Evolutionary conservation across 53 echinoderm and acorn worm genomes (phyloP).

Genomic region (Astropecten irregularis): DNA sequence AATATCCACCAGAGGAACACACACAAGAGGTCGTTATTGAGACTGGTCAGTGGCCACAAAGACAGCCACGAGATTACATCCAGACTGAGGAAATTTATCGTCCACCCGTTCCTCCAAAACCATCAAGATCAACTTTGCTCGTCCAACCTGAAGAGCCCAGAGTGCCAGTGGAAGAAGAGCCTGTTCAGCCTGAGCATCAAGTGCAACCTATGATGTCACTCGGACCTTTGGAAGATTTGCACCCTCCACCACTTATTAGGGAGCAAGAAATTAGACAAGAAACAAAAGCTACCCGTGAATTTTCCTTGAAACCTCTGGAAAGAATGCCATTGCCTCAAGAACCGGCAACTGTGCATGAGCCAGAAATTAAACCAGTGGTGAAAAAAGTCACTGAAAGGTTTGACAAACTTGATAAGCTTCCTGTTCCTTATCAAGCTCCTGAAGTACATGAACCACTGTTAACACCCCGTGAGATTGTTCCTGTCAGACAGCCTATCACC

Average conservation of each 20-base stretch:
- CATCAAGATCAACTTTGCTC: slow-evolving; percentile 29
- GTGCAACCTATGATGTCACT: slow-evolving; percentile 12
- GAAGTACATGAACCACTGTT: slow-evolving; percentile 43
- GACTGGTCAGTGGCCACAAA: slow-evolving; percentile 39
- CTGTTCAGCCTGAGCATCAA: slow-evolving; percentile 13
- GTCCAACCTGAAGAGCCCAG: slow-evolving; percentile 30
- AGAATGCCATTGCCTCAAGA: slow-evolving; percentile 51
- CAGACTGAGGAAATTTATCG: slow-evolving; percentile 1
- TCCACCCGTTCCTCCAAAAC: slow-evolving; percentile 38
- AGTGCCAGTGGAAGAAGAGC: slow-evolving; percentile 29
- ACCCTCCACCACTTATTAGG: slow-evolving; percentile 45
- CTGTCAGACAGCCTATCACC: neutral
- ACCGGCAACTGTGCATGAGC: slow-evolving; percentile 56
- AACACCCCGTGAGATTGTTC: slow-evolving; percentile 32
- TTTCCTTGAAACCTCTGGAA: slow-evolving; percentile 35
- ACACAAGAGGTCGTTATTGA: slow-evolving; percentile 55
- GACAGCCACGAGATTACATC: slow-evolving; percentile 1
- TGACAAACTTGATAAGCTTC: slow-evolving; percentile 50
- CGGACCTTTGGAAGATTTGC: slow-evolving; percentile 45
- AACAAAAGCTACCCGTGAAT: neutral
- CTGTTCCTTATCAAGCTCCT: slow-evolving; percentile 13
- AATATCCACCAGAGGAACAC: slow-evolving; percentile 40
- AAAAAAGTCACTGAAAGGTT: slow-evolving; percentile 23
- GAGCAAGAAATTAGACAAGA: slow-evolving; percentile 27
- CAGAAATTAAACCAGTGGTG: slow-evolving; percentile 36